Evolutionary conservation across 1,140 invertebrate genomes (phyloP), one percentile per base, ranked within the genome.

Genomic region (Scaptomyza pallida): DNA sequence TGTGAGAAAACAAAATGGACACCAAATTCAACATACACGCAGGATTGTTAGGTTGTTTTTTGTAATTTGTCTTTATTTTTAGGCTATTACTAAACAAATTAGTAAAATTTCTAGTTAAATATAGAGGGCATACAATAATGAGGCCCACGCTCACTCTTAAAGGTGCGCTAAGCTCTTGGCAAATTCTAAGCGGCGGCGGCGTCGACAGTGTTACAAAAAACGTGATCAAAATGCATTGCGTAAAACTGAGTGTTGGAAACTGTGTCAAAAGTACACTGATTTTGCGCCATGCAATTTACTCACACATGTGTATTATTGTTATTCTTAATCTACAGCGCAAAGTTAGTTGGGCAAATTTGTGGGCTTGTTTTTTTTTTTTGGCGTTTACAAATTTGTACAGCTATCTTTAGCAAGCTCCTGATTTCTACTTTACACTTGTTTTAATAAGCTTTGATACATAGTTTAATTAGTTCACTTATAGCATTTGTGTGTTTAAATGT

Each of bases 101-200:
- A 85, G 81, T 85, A 85, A 75, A 82, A 81, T 86, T 75, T 74
- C 81, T 85, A 85, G 64, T 85, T 86, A 85, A 48, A 75, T 63
- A 61, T 65, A 86, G 56, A 43, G 64, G 77, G 70, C 82, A 68
- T 82, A 82, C 43, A 75, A 67, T 68, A 68, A 68, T 62, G 45
- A 68, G 64, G 76, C 64, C 73, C 62, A 70, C 44, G 64, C 65
- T 73, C 65, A 64, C 71, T 54, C 47, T 60, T 59, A 40, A 40
- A 48, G 43, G 60, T 57, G 72, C 65, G 67, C 81, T 73, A 55
- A 75, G 61, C 60, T 83, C 75, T 78, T 78, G 80, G 79, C 79
- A 78, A 83, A 82, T 62, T 64, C 15, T 56, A 72, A 54, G 41
- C 21, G 68, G 40, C 21, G 68, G 40, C 62, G 55, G 60, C 54